Base-by-base conservation (phyloP, 2,113 vertebrate species). In the Colinus virginianus region DNA sequence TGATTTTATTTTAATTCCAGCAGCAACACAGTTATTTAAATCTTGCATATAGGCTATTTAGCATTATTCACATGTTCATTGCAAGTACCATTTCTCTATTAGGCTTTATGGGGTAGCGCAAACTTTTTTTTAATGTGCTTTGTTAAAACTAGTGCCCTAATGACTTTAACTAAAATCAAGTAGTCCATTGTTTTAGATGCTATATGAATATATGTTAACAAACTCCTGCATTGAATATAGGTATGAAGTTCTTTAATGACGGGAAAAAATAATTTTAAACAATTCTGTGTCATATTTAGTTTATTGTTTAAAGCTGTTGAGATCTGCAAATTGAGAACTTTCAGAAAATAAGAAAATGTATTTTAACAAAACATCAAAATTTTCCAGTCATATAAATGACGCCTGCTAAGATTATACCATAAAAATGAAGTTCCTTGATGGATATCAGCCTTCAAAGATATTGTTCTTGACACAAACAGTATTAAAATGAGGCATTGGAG, bases 1-100 rank as follows among this genome's bases (percentile, higher is more conserved):
- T 70, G 90, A 96, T 88, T 74, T 80, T 13, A 63, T 83, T 93
- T 83, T 63, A 90, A 78, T 88, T 95, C 8, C 42, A 71, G 55
- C 67, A 63, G 43, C 76, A 74, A 70, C 43, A 4, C 55, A 64
- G 4, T 78, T 86, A 82, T 78, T 95, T 93, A 88, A 92, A 80
- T 5, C 21, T 85, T 83, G 63, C 6, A 28, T 66, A 49, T 55
- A 59, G 6, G 6, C 71, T 87, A 82, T 49, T 84, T 88, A 70
- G 4, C 62, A 55, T 55, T 83, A 79, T 86, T 86, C 34, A 74
- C 22, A 28, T 26, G 77, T 91, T 85, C 28, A 56, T 46, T 88
- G 11, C 17, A n/a, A 63, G 3, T 63, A 93, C 51, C 16, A 88
- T 86, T 94, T 93, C 17, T 0, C 0, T 67, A 43, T 79, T 62